Evolutionary conservation across 2,113 vertebrate species (phyloP).

Genomic region (Gracilinanus agilis): DNA sequence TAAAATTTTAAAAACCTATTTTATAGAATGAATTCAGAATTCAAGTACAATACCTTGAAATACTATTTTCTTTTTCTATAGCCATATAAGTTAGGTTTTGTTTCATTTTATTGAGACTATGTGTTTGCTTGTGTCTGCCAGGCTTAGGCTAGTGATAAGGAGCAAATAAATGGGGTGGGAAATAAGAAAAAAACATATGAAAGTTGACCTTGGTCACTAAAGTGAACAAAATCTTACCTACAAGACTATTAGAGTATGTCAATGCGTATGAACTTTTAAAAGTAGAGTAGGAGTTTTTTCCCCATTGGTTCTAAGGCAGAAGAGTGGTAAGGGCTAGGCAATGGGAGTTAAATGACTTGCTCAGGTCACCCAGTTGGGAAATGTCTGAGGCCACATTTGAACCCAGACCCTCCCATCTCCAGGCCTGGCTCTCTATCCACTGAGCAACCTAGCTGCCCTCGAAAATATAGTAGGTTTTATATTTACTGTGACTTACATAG

Average conservation of each 20-base stretch:
- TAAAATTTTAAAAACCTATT: neutral
- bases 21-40: neutral
- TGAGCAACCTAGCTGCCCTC: too few species aligned
- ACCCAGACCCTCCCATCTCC: too few species aligned
- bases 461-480: neutral
- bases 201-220: neutral
- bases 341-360: too few species aligned
- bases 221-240: neutral
- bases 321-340: too few species aligned
- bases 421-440: too few species aligned
- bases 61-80: neutral
- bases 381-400: too few species aligned
- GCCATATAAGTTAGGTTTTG: neutral
- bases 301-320: too few species aligned
- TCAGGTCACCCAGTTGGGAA: too few species aligned
- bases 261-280: neutral
- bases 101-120: neutral
- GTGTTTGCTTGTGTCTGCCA: neutral
- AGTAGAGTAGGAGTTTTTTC: too few species aligned
- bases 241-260: neutral
- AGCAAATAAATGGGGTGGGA: neutral
- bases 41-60: neutral
- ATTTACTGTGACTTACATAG: neutral
- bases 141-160: neutral
- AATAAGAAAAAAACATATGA: neutral